phyloP scores from a whole-genome alignment of 2,113 vertebrate species.

The Recurvirostra avosetta region DNA sequence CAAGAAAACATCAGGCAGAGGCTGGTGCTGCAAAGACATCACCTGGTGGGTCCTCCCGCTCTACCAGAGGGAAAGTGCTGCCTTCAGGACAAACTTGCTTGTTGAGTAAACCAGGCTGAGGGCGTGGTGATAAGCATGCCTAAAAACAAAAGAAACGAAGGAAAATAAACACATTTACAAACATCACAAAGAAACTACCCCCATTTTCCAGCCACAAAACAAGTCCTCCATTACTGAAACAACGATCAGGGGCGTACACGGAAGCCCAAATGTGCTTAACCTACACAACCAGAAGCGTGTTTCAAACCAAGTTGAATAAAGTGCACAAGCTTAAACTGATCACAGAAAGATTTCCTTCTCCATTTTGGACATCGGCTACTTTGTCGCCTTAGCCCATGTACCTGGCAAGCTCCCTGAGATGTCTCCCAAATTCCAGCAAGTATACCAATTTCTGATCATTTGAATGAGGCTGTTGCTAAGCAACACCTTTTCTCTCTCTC shows the following conservation, averaged over 20 bases:
- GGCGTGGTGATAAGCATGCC: not conserved
- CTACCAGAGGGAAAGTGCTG: not conserved
- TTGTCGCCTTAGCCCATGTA: not conserved
- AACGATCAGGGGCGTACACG: not conserved
- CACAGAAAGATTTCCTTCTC: not conserved
- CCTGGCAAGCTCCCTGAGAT: constrained; percentile 7
- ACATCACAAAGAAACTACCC: not conserved
- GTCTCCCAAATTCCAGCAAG: constrained; percentile 47
- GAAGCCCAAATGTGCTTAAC: not conserved
- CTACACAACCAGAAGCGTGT: not conserved
- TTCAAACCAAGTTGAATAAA: not conserved
- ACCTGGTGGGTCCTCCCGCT: not conserved
- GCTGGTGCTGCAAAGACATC: not conserved
- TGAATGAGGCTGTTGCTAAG: constrained; percentile 66
- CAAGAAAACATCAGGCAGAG: not conserved
- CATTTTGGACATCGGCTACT: not conserved
- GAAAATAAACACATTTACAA: not conserved
- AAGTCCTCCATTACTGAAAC: not conserved
- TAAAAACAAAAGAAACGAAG: not conserved
- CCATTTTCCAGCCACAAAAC: not conserved
- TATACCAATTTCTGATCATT: constrained; percentile 51
- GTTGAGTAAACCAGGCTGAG: not conserved
- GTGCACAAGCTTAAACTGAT: not conserved
- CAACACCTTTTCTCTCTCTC: constrained; percentile 46
- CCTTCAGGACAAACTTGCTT: not conserved